These are phyloP conservation scores for Sebastes hubbsi DNA, from an alignment of 2,797 vertebrate species.

Conservation along the genomic window DNA sequence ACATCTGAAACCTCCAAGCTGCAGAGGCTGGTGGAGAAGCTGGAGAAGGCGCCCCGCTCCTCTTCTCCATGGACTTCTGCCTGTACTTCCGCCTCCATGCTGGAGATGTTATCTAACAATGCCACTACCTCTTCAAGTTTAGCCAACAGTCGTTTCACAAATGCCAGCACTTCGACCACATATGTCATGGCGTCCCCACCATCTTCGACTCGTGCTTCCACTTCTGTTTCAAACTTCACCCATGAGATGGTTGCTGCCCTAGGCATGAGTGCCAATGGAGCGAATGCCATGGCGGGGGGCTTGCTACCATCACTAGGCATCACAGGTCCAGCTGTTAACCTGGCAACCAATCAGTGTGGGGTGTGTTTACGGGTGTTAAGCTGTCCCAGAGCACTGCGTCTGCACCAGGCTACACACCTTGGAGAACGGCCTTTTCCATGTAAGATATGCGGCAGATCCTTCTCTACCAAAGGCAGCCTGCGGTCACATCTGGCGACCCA, in stretches of 20 bases:
- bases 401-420: slow-evolving; percentile 92
- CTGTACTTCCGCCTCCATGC: slow-evolving; percentile 62
- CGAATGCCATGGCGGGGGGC: slow-evolving; percentile 53
- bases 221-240: slow-evolving; percentile 78
- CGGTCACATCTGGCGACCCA: slow-evolving; percentile 90
- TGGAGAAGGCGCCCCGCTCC: slow-evolving; percentile 83
- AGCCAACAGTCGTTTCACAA: slow-evolving; percentile 68
- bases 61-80: slow-evolving; percentile 72
- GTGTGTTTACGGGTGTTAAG: slow-evolving; percentile 90
- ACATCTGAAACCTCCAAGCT: slow-evolving; percentile 92
- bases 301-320: slow-evolving; percentile 71
- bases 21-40: slow-evolving; percentile 91
- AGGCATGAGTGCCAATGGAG: slow-evolving; percentile 71
- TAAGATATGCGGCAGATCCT: slow-evolving; percentile 91
- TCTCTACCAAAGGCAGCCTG: slow-evolving; percentile 91
- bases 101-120: slow-evolving; percentile 66
- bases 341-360: slow-evolving; percentile 89
- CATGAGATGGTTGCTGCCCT: slow-evolving; percentile 82
- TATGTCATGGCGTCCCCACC: slow-evolving; percentile 78
- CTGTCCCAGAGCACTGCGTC: slow-evolving; percentile 89
- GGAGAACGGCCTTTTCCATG: slow-evolving; percentile 93
- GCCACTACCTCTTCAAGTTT: slow-evolving; percentile 54
- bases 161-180: slow-evolving; percentile 76
- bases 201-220: slow-evolving; percentile 68
- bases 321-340: slow-evolving; percentile 61